Percentiles rank a stretch among this genome's conserved stretches.
These are phyloP conservation scores for Propithecus coquereli DNA, from an alignment of 2,113 vertebrate genomes.

Conservation along the genomic window DNA sequence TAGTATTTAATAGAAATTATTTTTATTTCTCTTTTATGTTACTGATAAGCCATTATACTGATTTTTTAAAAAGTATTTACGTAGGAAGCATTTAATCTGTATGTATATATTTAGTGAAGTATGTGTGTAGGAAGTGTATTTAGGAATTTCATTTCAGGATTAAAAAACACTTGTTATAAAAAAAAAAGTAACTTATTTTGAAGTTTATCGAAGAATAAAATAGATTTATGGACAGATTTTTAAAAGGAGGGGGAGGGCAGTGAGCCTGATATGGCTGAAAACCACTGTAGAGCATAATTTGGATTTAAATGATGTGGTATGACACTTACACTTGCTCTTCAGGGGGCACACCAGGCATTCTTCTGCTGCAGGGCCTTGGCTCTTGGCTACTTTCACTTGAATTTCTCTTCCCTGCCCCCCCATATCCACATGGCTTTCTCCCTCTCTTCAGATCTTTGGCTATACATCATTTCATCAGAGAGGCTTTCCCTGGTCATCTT, in stretches of 20 bases:
- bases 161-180: background rate
- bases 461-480: background rate
- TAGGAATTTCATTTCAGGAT: background rate
- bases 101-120: background rate
- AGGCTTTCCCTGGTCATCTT: background rate
- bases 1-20: background rate
- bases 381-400: accelerated
- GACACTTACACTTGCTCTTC: background rate
- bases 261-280: background rate
- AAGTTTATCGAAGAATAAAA: background rate
- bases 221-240: background rate
- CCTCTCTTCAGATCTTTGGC: background rate
- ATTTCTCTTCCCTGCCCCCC: background rate
- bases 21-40: background rate
- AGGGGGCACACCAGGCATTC: too few relatives aligned
- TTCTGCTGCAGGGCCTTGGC: background rate
- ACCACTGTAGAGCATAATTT: background rate
- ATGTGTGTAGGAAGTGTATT: background rate
- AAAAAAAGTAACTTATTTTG: background rate
- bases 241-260: background rate
- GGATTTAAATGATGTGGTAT: background rate
- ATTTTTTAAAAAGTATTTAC: background rate
- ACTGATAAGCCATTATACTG: background rate
- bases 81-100: background rate
- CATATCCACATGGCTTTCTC: background rate